A percentile compares a stretch with the other conserved stretches of the same genome.
Conservation (phyloP, 2,797 vertebrate species). For the Amniataba percoides region DNA sequence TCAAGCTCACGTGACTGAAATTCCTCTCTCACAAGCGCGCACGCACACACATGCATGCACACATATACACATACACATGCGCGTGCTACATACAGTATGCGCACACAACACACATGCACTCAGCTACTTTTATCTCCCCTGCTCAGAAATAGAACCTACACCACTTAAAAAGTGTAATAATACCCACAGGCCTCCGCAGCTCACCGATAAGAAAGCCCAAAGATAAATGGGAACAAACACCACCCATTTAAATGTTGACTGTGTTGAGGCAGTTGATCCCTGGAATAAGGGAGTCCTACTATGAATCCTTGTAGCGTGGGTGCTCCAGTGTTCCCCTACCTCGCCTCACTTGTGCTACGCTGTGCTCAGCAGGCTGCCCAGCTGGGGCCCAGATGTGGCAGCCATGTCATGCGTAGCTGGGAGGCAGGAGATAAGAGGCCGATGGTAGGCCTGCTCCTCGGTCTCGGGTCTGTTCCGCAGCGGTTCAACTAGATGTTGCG, state of each 20-base stretch:
- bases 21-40: slow-evolving; percentile 65
- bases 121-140: slow-evolving; percentile 72
- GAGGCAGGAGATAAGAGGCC: slow-evolving; percentile 80
- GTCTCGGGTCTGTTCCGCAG: slow-evolving; percentile 77
- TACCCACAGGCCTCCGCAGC: slow-evolving; percentile 58
- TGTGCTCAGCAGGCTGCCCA: slow-evolving; percentile 74
- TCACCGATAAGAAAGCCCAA: slow-evolving; percentile 64
- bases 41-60: slow-evolving; percentile 26
- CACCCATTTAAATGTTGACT: slow-evolving; percentile 43
- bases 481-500: slow-evolving; percentile 86
- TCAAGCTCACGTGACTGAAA: slow-evolving; percentile 79
- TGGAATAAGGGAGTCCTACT: slow-evolving; percentile 24
- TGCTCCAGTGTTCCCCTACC: slow-evolving; percentile 51
- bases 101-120: slow-evolving; percentile 45
- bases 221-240: slow-evolving; percentile 60
- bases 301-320: slow-evolving; percentile 45
- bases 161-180: slow-evolving; percentile 68
- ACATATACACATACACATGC: slow-evolving; percentile 16
- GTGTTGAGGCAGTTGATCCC: slow-evolving; percentile 52
- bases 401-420: slow-evolving; percentile 77
- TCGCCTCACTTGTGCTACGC: slow-evolving; percentile 45
- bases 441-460: slow-evolving; percentile 62
- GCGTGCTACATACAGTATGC: slow-evolving; percentile 29
- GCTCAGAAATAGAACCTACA: slow-evolving; percentile 68
- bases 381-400: slow-evolving; percentile 84